Evolutionary conservation across 2,113 vertebrate species (phyloP), one percentile per base, ranked within the genome.

Genomic region (Centropristis striata): DNA sequence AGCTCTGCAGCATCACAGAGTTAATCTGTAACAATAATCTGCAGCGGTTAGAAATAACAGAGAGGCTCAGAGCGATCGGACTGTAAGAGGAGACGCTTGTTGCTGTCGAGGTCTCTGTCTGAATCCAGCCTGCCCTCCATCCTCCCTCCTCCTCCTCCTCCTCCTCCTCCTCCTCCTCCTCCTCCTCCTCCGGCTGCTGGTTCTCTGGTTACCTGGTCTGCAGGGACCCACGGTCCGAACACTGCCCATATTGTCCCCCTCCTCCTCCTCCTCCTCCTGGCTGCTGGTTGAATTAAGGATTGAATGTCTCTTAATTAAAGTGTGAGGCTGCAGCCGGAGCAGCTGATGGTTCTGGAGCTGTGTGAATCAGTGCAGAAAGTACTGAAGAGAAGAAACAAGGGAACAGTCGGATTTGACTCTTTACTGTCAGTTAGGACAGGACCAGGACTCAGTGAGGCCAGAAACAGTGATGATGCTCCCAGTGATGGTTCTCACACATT

Each of bases 141-240:
- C 23, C 5, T 15, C 44, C 32, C 12, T 4, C 60, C 14, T 0
- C 1, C 13, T 10, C 41, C 27, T 0, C 50, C 42, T 1, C 37
- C 42, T n/a, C 12, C 15, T 11, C 13, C 9, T 7, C 32, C 44
- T n/a, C 39, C 7, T 28, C 25, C 13, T 2, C 21, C 39, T 57
- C 80, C 65, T 8, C 32, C 32, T 6, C 32, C 32, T 46, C 5
- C 21, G 4, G 20, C 84, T 27, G 75, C 83, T 61, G 72, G 68
- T 64, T 89, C 90, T 92, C 91, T 80, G 80, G 90, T 93, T 92
- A 91, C 91, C 85, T 23, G 75, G 53, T 78, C 55, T 20, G 25
- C 67, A 21, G 81, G 68, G 83, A 82, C 75, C 76, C 67, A 4
- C 23, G 0, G 44, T 61, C 53, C 75, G 69, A 90, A 92, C 92